Conservation (phyloP, 2,888 invertebrate species). For the Macrosiphum euphorbiae region DNA sequence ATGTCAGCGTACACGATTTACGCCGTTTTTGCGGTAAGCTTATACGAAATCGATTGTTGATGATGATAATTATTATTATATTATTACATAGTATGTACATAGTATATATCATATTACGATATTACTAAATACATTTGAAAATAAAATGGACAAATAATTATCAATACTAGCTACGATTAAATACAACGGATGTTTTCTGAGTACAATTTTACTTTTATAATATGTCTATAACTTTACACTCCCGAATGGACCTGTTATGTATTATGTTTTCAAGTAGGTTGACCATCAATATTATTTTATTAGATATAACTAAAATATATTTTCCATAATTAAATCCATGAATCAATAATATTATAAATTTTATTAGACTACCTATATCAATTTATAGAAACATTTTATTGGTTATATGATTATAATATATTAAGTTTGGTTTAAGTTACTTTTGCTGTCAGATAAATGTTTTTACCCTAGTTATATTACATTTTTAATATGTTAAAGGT, state of each 20-base stretch:
- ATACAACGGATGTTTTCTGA: neutral
- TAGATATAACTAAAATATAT: neutral
- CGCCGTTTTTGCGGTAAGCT: constrained; percentile 39
- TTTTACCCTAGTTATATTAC: neutral
- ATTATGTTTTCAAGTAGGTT: neutral
- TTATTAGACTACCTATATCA: neutral
- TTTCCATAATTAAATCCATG: neutral
- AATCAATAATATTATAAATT: neutral
- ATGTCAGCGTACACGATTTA: neutral
- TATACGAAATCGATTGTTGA: neutral
- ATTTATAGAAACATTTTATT: neutral
- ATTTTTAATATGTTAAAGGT: neutral
- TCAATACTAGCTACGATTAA: neutral
- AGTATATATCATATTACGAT: neutral
- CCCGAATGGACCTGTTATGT: neutral
- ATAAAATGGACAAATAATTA: neutral
- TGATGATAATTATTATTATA: neutral
- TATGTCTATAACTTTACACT: neutral
- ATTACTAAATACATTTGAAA: neutral
- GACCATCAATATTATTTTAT: too few species aligned
- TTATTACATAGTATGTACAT: neutral
- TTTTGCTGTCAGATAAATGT: neutral
- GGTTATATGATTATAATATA: neutral
- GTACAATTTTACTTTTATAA: neutral
- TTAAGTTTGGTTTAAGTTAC: neutral